Percentiles rank a stretch among this genome's conserved stretches.
These are phyloP conservation scores for Contarinia nasturtii DNA, from an alignment of 1,140 invertebrate species.

Conservation along the genomic window DNA sequence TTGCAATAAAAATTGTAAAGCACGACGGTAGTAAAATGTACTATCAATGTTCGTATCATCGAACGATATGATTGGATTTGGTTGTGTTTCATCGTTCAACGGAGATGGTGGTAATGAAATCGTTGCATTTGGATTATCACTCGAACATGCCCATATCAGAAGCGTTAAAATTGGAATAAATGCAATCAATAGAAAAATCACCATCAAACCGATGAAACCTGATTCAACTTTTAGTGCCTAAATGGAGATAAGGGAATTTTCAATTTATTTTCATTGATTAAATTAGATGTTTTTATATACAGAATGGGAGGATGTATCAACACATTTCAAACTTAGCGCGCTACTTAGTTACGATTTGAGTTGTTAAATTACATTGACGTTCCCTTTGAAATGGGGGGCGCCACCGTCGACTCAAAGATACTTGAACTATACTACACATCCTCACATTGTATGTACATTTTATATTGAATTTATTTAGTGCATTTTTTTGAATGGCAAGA, in stretches of 20 bases:
- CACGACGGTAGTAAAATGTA: slow-evolving; percentile 18
- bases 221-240: slow-evolving; percentile 27
- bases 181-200: slow-evolving; percentile 20
- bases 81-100: not conserved
- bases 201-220: slow-evolving; percentile 24
- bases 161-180: slow-evolving; percentile 19
- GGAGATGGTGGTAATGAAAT: not conserved
- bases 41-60: slow-evolving; percentile 16
- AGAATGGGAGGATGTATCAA: not conserved
- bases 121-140: not conserved
- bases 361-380: too few relatives aligned
- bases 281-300: not conserved
- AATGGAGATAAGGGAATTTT: not conserved
- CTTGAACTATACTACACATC: not conserved
- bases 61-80: slow-evolving; percentile 11
- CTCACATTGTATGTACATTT: not conserved
- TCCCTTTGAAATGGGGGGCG: too few relatives aligned
- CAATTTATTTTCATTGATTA: not conserved
- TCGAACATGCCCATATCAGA: slow-evolving; percentile 19
- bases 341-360: too few relatives aligned
- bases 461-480: too few relatives aligned
- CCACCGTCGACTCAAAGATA: too few relatives aligned
- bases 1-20: slow-evolving; percentile 19
- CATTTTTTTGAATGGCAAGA: not conserved
- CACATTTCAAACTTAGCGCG: not conserved